These are phyloP conservation scores for Tubulanus polymorphus DNA, from an alignment of 2,888 invertebrate species.

Conservation along the genomic window DNA sequence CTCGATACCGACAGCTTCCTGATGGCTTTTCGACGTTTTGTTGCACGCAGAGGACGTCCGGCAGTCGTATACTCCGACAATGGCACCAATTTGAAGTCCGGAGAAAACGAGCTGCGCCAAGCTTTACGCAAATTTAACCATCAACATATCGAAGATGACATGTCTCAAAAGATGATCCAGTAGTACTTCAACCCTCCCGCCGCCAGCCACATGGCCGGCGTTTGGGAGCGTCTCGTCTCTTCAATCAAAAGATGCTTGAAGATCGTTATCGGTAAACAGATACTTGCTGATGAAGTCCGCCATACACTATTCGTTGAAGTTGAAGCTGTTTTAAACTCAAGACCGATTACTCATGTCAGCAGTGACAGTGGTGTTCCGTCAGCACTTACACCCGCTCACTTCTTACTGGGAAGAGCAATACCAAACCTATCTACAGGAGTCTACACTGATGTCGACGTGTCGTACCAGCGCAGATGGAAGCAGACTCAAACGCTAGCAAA, in stretches of 20 bases:
- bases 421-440: not conserved
- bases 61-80: conserved; percentile 12
- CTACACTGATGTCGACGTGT: not conserved
- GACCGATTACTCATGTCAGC: conserved; percentile 5
- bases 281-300: not conserved
- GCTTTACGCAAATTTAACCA: too few relatives aligned
- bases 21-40: not conserved
- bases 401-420: conserved; percentile 22
- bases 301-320: conserved; percentile 1
- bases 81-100: conserved; percentile 19
- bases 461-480: not conserved
- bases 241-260: conserved; percentile 1
- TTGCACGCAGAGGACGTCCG: not conserved
- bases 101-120: too few relatives aligned
- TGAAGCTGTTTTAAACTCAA: conserved; percentile 1
- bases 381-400: conserved; percentile 32
- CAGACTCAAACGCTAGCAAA: not conserved
- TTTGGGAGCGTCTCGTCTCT: not conserved
- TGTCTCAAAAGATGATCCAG: not conserved
- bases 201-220: too few relatives aligned
- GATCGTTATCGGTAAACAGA: not conserved
- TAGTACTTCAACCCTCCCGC: conserved; percentile 6
- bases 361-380: conserved; percentile 2
- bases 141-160: not conserved
- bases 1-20: conserved; percentile 6